phyloP scores from a whole-genome alignment of 2,797 vertebrate genomes.

The Arctocebus calabarensis region DNA sequence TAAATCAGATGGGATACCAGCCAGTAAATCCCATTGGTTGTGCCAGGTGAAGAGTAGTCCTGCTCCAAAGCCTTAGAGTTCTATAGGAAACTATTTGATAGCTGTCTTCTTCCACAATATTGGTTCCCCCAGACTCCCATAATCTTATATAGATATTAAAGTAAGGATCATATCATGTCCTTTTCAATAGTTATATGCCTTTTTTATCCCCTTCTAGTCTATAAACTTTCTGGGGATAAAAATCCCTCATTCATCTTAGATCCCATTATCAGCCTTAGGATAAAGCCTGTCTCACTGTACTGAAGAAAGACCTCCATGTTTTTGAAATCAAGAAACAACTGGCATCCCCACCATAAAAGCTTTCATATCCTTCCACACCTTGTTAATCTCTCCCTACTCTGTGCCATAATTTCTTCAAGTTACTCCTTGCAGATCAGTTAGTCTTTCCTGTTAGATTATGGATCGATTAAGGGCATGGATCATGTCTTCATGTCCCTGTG shows the following conservation, averaged over 20 bases:
- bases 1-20: neutral
- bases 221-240: neutral
- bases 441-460: neutral
- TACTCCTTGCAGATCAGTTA: neutral
- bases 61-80: neutral
- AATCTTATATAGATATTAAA: neutral
- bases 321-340: neutral
- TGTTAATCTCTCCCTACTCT: neutral
- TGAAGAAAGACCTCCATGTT: neutral
- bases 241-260: slow-evolving; percentile 13
- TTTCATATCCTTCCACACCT: neutral
- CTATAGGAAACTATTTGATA: neutral
- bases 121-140: neutral
- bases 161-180: neutral
- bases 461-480: neutral
- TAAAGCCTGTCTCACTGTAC: neutral
- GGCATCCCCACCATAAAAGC: neutral
- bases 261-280: neutral
- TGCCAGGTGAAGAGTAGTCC: neutral
- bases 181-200: neutral
- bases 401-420: neutral
- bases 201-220: neutral
- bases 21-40: neutral
- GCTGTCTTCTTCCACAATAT: neutral
- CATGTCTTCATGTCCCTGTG: neutral